phyloP scores from a whole-genome alignment of 2,888 invertebrate species.

The Agelastica alni region DNA sequence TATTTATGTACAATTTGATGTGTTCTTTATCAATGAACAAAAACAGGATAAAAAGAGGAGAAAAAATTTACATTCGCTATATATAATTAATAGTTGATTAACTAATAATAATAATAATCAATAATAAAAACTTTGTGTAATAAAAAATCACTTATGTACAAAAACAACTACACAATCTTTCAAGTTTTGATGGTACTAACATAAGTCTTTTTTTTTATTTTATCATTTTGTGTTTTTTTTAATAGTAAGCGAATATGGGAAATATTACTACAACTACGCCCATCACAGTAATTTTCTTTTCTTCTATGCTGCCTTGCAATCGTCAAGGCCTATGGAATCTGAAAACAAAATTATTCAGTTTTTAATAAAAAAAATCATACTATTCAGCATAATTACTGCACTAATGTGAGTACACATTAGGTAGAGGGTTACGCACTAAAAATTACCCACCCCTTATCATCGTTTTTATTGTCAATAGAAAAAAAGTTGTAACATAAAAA shows the following conservation, averaged over 20 bases:
- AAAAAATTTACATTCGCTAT: constrained; percentile 46
- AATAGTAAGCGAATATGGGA: constrained; percentile 53
- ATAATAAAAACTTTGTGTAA: constrained; percentile 48
- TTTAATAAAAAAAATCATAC: too few species aligned
- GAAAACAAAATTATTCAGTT: constrained; percentile 49
- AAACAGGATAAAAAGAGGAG: constrained; percentile 26
- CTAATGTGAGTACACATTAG: too few species aligned
- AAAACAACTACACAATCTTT: constrained; percentile 46
- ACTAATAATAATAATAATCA: constrained; percentile 23
- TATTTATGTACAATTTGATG: constrained; percentile 47
- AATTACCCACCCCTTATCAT: too few species aligned
- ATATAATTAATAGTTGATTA: constrained; percentile 36
- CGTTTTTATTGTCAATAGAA: too few species aligned
- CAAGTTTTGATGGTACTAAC: constrained; percentile 28
- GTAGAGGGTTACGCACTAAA: too few species aligned
- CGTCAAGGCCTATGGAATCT: constrained; percentile 83
- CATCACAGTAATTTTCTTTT: constrained; percentile 58
- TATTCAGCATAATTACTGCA: too few species aligned
- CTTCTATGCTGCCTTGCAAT: constrained; percentile 64
- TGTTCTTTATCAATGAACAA: constrained; percentile 27
- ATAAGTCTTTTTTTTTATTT: constrained; percentile 12
- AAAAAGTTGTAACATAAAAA: too few species aligned
- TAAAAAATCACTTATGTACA: constrained; percentile 57
- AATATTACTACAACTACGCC: constrained; percentile 56
- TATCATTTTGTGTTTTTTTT: constrained; percentile 27